Base-by-base conservation (phyloP, 2,797 vertebrate genomes). In the Podargus strigoides region DNA sequence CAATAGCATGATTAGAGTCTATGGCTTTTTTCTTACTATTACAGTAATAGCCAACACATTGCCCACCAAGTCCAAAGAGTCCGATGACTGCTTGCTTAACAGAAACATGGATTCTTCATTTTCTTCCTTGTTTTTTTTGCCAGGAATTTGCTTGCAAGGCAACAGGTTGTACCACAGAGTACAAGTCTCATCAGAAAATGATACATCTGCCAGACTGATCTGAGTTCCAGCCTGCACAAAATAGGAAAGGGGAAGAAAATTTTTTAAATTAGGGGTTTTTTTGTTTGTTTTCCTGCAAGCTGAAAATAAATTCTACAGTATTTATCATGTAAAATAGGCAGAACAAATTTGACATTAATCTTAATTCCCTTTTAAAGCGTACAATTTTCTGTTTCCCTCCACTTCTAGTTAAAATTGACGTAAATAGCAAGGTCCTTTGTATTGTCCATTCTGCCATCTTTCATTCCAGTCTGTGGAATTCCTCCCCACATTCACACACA, bases 101-200 rank as follows among this genome's bases (percentile, higher is more conserved):
- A 87, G 90, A 82, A 96, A 96, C 16, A 85, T 6, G n/a, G 94
- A 83, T 60, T 96, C 95, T 8, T 97, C 96, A 9, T 52, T 95
- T 69, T 86, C 95, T 67, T 97, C 95, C 80, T 95, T 97, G 10
- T 2, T n/a, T 63, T 93, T 97, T 84, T 94, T 96, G 36, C 78
- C 72, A 81, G 88, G 73, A 84, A 91, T 93, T 87, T 96, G 97
- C 92, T 97, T 98, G 50, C 91, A 97, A 66, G 98, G 95, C 77
- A 98, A 96, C 80, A 98, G 94, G 92, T 98, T 98, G 96, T 98
- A 98, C 98, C 98, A 98, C 23, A 97, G 93, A 60, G 97, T 97
- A 85, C 95, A 97, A 53, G 96, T 95, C 67, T 98, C 98, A 39
- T 59, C 94, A 74, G 93, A 96, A 94, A 98, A 97, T 2, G 96